Conservation (phyloP, 2,797 vertebrate genomes). For the Mormyrus proboscirostris region DNA sequence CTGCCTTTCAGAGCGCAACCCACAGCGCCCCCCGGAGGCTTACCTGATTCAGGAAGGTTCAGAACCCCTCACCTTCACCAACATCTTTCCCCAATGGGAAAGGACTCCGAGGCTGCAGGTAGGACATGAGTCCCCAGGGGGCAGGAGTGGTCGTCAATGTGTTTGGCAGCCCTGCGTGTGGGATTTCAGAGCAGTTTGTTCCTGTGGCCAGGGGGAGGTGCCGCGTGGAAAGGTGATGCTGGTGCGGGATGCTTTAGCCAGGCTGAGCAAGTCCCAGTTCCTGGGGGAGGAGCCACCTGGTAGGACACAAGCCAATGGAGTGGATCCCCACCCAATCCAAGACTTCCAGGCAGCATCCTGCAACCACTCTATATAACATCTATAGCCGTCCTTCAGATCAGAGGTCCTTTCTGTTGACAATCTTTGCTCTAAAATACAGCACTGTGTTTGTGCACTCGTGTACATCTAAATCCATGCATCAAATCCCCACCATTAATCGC, state of each 20-base stretch:
- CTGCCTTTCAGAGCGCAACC: conserved; percentile 58
- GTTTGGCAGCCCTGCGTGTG: background rate
- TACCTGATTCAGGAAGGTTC: conserved; percentile 62
- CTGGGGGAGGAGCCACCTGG: conserved; percentile 57
- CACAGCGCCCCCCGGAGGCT: conserved; percentile 58
- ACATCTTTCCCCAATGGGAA: conserved; percentile 70
- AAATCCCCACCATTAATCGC: background rate
- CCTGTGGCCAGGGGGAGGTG: conserved; percentile 38
- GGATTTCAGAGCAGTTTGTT: background rate
- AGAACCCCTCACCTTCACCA: conserved; percentile 73
- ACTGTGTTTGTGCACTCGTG: background rate
- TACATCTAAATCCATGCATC: background rate
- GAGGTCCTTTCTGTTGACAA: background rate
- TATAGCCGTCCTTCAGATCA: conserved; percentile 1
- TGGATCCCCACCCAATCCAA: conserved; percentile 62
- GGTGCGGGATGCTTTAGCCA: conserved; percentile 66
- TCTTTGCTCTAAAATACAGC: background rate
- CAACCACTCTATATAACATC: background rate
- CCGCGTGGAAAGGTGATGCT: conserved; percentile 58
- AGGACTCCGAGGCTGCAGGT: conserved; percentile 52
- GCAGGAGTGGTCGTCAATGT: background rate
- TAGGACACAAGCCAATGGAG: conserved; percentile 59
- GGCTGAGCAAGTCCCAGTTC: conserved; percentile 58
- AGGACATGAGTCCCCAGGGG: background rate
- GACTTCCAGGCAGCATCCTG: conserved; percentile 58